Conservation (phyloP, 1,140 invertebrate genomes). For the Rhopalosiphum maidis region DNA sequence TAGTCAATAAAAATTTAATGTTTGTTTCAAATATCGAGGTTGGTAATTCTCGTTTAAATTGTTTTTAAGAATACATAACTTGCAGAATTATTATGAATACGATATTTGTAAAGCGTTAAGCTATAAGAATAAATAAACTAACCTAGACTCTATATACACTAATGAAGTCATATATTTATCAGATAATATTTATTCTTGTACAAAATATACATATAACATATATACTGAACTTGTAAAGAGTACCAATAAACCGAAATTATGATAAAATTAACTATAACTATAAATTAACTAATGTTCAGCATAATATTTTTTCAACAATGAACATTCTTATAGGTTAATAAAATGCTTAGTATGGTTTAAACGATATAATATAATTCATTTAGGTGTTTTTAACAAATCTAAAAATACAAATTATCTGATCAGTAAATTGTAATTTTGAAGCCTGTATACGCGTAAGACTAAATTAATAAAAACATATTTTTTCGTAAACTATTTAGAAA, state of each 20-base stretch:
- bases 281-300: background rate
- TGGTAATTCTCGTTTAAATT: background rate
- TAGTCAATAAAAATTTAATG: too few relatives aligned
- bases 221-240: background rate
- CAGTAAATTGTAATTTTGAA: background rate
- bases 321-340: background rate
- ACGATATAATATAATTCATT: background rate
- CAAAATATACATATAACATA: background rate
- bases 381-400: background rate
- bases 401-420: background rate
- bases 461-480: too few relatives aligned
- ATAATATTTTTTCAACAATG: background rate
- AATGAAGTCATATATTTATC: background rate
- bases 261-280: background rate
- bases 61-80: background rate
- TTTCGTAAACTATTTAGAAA: background rate
- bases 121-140: background rate
- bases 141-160: background rate
- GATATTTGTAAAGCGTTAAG: background rate
- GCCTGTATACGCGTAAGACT: too few relatives aligned
- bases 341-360: background rate
- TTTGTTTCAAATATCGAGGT: too few relatives aligned
- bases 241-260: background rate
- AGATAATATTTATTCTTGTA: background rate
- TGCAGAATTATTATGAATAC: too few relatives aligned